Conservation (phyloP, 2,888 invertebrate species). For the Eutolmus rufibarbis region DNA sequence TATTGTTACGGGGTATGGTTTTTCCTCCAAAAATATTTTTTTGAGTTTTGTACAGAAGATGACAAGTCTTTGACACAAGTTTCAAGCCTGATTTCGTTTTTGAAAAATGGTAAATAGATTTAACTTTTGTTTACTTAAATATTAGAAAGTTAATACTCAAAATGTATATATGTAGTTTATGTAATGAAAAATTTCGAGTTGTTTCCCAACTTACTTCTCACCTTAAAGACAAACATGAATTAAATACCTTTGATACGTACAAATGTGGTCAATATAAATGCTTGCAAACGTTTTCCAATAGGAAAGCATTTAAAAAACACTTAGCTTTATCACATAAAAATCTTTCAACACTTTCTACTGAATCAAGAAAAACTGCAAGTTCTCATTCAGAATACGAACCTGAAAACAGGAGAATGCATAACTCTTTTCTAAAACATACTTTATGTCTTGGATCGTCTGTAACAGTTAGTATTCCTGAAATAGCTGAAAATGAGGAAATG, state of each 20-base stretch:
- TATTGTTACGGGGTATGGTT: background rate
- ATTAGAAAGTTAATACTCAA: background rate
- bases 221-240: background rate
- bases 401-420: too few relatives aligned
- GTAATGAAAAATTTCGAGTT: background rate
- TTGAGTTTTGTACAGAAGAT: background rate
- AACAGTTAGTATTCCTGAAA: too few relatives aligned
- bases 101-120: background rate
- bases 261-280: background rate
- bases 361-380: too few relatives aligned
- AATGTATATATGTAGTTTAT: background rate
- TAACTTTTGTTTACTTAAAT: background rate
- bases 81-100: background rate
- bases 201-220: background rate
- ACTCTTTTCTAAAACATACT: too few relatives aligned
- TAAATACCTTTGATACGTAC: background rate
- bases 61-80: background rate
- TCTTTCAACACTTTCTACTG: too few relatives aligned
- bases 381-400: background rate
- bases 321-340: background rate
- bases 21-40: constrained; percentile 10
- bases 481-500: too few relatives aligned
- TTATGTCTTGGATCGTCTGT: too few relatives aligned
- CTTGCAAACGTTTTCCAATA: background rate
- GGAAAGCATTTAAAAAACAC: constrained; percentile 16